Base-by-base conservation (phyloP, 2,888 invertebrate genomes). In the Lasius fuliginosus region DNA sequence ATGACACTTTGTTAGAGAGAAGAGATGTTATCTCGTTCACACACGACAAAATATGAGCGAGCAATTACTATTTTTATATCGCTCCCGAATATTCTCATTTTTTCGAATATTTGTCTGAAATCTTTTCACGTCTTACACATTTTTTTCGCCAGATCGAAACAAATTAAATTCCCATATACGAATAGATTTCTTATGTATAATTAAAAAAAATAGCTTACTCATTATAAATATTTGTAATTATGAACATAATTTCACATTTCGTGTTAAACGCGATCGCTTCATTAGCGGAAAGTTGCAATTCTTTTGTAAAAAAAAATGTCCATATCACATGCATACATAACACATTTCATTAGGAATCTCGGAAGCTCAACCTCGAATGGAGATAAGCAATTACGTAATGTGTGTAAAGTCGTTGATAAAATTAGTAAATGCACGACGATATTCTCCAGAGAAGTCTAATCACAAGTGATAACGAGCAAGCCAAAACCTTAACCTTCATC, bases 11-110 rank as follows among this genome's bases (percentile, higher is more conserved):
- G 27, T 23, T 23, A 23, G 23, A 46, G 33, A 36, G 5, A 36
- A 18, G 12, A 49, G 30, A 36, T 62, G 9, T 58, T 30, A 40
- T 68, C 58, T 58, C 42, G 40, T 40, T n/a, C 15, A 11, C 23
- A 23, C 23, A 23, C 46, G n/a, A 69, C 12, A n/a, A 30, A 58
- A 56, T 46, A 68, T 27, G 30, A 18, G 42, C 23, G 30, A 11
- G 3, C 30, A 83, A 36, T 75, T 53, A 67, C 74, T 87, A 87
- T 84, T 87, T 86, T 87, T 87, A 86, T 62, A 75, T 65, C 53
- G 42, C 49, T 69, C 56, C 27, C 27, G 18, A 65, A 46, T 30
- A 64, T 67, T 42, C 42, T 40, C 0, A 4, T 33, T 42, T 69
- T 23, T 60, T 3, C 15, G 5, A 53, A n/a, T 36, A 60, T 60